Conservation (phyloP, 2,113 vertebrate species). For the Grallaria varia region DNA sequence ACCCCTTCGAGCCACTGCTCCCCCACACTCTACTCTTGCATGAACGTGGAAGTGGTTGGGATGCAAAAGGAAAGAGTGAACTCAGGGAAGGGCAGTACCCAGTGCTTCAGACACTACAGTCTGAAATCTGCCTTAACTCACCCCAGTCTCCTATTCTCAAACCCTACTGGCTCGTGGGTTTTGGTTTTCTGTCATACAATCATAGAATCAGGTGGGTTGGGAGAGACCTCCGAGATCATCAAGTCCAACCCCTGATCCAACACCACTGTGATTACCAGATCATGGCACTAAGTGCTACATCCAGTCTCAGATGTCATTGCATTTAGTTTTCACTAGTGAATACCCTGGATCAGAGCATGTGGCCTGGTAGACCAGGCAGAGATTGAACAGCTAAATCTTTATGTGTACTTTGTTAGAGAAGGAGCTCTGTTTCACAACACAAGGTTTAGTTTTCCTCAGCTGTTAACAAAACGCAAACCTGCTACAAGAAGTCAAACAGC, state of each 20-base stretch:
- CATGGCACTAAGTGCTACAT: no score
- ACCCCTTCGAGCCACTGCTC: fast-evolving
- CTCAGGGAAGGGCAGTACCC: fast-evolving
- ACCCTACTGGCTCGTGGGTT: background rate
- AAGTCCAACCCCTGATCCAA: no score
- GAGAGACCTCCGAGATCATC: no score
- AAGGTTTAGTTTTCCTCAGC: background rate
- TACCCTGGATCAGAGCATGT: background rate
- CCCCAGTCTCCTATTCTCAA: background rate
- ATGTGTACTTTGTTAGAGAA: fast-evolving
- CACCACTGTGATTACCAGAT: no score
- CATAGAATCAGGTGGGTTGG: no score
- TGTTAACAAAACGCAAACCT: background rate
- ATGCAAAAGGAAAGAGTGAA: background rate
- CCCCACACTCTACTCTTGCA: background rate
- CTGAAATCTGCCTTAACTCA: background rate
- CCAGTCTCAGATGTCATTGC: no score
- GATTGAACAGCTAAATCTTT: background rate
- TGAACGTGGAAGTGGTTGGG: fast-evolving
- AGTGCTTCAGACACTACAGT: fast-evolving
- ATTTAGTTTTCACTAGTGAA: background rate
- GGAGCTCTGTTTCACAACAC: background rate
- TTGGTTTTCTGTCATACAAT: background rate
- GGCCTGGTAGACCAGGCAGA: background rate
- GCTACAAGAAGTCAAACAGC: background rate